Conservation (phyloP, 2,797 vertebrate species). For the Anisognathus igniventris region DNA sequence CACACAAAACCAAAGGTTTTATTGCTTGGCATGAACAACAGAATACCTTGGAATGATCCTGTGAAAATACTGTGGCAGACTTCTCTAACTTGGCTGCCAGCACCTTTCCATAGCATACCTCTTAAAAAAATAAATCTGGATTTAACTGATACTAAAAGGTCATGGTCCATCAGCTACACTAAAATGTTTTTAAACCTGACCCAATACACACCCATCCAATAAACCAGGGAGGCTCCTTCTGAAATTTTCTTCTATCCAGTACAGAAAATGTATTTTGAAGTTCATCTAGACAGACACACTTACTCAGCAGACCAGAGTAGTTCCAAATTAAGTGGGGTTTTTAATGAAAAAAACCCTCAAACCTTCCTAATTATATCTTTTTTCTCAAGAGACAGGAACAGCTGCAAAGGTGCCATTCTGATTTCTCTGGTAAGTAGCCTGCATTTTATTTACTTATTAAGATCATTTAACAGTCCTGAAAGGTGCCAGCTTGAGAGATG, state of each 20-base stretch:
- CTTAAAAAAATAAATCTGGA: conserved; percentile 32
- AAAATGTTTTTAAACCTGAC: conserved; percentile 7
- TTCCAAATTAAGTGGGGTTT: background rate
- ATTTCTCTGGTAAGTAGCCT: conserved; percentile 6
- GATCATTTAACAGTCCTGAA: background rate
- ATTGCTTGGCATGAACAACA: conserved; percentile 32
- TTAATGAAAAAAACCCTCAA: background rate
- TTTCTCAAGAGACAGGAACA: conserved; percentile 2
- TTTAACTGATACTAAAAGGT: conserved; percentile 25
- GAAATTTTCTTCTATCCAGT: background rate
- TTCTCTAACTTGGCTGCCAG: conserved; percentile 4
- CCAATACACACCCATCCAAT: background rate
- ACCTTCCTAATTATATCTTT: background rate
- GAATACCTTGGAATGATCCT: conserved; percentile 42
- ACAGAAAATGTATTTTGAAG: background rate
- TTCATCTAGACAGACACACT: background rate
- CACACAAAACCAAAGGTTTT: background rate
- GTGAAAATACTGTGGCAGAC: conserved; percentile 35
- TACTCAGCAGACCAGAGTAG: background rate
- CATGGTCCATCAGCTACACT: background rate
- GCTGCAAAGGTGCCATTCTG: background rate
- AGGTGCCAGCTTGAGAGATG: background rate
- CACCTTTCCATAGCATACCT: background rate
- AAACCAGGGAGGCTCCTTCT: background rate
- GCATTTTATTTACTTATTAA: conserved; percentile 40